A percentile compares a stretch with the other conserved stretches of the same genome.
Evolutionary conservation across 2,888 invertebrate species (phyloP).

Genomic region (Thumatha senex): DNA sequence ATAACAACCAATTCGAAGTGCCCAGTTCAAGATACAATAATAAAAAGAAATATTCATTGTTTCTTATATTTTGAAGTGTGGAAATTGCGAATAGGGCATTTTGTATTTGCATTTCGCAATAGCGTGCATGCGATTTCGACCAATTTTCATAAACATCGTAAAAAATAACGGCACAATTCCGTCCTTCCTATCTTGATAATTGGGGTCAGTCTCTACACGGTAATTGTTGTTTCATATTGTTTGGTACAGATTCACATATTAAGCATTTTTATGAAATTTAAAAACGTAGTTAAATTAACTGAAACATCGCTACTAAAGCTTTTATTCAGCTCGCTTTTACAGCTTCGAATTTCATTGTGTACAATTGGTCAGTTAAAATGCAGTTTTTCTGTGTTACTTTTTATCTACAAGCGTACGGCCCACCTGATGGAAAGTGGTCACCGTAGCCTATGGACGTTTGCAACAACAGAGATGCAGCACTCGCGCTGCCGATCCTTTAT

Average conservation of each 20-base stretch:
- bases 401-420: too few species aligned
- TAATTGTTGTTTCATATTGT: neutral
- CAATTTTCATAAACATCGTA: neutral
- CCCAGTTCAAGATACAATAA: conserved; percentile 16
- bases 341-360: too few species aligned
- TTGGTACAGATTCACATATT: neutral
- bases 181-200: neutral
- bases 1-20: conserved; percentile 5
- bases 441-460: too few species aligned
- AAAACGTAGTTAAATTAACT: too few species aligned
- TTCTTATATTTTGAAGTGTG: neutral
- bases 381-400: too few species aligned
- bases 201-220: neutral
- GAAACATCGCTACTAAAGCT: too few species aligned
- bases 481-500: too few species aligned
- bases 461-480: too few species aligned
- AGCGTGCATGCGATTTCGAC: neutral
- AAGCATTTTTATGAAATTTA: too few species aligned
- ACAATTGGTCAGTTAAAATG: too few species aligned
- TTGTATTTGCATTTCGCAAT: conserved; percentile 9
- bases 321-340: too few species aligned
- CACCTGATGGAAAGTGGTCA: too few species aligned
- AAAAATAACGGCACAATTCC: conserved; percentile 2
- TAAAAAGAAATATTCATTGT: conserved; percentile 28
- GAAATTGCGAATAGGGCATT: neutral